Evolutionary conservation across 2,888 invertebrate genomes (phyloP).

Genomic region (Acrobasis consociella): DNA sequence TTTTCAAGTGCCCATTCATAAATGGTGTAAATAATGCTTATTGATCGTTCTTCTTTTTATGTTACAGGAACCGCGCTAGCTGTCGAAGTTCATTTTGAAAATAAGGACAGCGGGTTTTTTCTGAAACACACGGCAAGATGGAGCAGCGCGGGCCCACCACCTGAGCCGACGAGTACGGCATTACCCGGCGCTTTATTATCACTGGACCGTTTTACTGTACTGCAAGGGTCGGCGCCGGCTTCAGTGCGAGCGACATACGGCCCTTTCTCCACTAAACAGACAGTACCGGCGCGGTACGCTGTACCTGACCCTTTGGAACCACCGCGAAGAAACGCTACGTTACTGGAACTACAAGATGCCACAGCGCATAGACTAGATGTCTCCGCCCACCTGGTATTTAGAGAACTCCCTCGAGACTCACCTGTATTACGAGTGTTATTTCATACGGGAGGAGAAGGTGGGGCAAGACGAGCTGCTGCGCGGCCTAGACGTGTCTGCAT

Average conservation of each 20-base stretch:
- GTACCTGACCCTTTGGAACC: conserved; percentile 92
- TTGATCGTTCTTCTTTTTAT: conserved; percentile 45
- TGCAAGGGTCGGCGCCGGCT: conserved; percentile 95
- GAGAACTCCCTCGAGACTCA: conserved; percentile 92
- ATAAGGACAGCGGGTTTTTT: conserved; percentile 95
- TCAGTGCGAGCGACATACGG: conserved; percentile 96
- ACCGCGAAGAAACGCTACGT: conserved; percentile 81
- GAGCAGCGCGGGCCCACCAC: conserved; percentile 81
- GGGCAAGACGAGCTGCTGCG: conserved; percentile 87
- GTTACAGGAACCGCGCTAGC: conserved; percentile 86
- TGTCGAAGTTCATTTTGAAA: conserved; percentile 95
- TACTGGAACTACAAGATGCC: conserved; percentile 83
- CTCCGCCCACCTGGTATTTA: conserved; percentile 96
- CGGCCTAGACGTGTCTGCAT: conserved; percentile 91
- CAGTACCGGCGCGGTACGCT: conserved; percentile 94
- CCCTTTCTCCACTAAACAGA: conserved; percentile 97
- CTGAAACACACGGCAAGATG: conserved; percentile 91
- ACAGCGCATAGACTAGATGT: conserved; percentile 92
- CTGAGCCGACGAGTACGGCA: conserved; percentile 72
- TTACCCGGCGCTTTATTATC: conserved; percentile 88
- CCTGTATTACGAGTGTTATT: conserved; percentile 96
- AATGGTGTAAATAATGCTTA: conserved; percentile 40
- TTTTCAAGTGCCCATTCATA: conserved; percentile 56
- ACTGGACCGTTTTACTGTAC: conserved; percentile 94
- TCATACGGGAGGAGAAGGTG: conserved; percentile 94